These are phyloP conservation scores for Hypsopygia costalis DNA, from an alignment of 2,888 invertebrate genomes.

Conservation along the genomic window DNA sequence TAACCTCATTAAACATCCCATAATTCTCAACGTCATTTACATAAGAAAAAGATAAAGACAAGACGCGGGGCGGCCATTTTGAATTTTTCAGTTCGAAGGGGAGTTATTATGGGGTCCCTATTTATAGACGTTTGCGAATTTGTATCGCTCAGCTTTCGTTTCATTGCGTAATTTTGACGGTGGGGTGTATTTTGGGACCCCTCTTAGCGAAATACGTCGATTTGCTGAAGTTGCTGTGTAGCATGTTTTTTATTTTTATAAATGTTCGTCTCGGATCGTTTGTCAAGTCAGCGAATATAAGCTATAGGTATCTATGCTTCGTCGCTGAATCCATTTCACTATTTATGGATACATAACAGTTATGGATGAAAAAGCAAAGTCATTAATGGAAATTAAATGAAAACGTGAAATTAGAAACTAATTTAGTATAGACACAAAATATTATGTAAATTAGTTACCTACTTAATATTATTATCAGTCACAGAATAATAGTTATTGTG, in stretches of 20 bases:
- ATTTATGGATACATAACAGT: too few relatives aligned
- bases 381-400: too few relatives aligned
- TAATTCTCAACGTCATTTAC: conserved; percentile 61
- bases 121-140: conserved; percentile 50
- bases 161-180: conserved; percentile 63
- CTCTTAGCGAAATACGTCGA: conserved; percentile 30
- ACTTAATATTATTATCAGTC: too few relatives aligned
- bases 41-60: conserved; percentile 79
- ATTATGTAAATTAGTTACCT: too few relatives aligned
- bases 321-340: too few relatives aligned
- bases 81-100: conserved; percentile 61
- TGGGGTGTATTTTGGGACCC: conserved; percentile 35
- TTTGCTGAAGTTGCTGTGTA: conserved; percentile 32
- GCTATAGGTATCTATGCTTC: too few relatives aligned
- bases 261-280: conserved; percentile 14
- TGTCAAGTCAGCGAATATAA: conserved; percentile 2
- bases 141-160: conserved; percentile 61
- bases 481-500: too few relatives aligned
- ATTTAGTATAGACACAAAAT: too few relatives aligned
- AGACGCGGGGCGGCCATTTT: conserved; percentile 70
- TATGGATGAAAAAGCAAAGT: too few relatives aligned
- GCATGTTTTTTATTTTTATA: conserved; percentile 29
- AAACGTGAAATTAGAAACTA: too few relatives aligned
- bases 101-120: conserved; percentile 42
- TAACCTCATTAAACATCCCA: conserved; percentile 67